Base-by-base conservation (phyloP, 2,797 vertebrate species). In the Gadopsis marmoratus region DNA sequence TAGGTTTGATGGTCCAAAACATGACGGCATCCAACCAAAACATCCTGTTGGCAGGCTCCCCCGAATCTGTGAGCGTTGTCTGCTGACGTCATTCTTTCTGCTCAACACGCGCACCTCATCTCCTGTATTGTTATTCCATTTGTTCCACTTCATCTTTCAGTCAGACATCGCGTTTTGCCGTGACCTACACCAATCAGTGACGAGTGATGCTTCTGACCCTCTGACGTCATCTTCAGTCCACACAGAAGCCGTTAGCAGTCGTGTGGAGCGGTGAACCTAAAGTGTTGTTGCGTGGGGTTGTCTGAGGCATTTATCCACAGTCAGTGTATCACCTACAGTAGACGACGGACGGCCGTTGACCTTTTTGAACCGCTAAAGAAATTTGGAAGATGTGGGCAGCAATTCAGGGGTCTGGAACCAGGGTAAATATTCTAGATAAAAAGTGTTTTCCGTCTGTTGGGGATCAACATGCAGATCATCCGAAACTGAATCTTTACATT, bases 41-140 rank as follows among this genome's bases (percentile, higher is more conserved):
- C 71, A 48, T 79, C 78, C 74, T 69, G 60, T 63, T 69, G 73
- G 63, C 74, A 71, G 14, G 21, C 14, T 54, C 10, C 7, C 37
- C 6, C n/a, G 4, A 17, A 33, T 23, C 64, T 62, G 26, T 6
- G 29, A 61, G 33, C 9, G n/a, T 53, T 53, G 41, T 75, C 51
- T 58, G 35, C n/a, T 39, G 47, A 48, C 50, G 62, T 72, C 51
- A 54, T 51, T 69, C 58, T 84, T 55, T 58, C 54, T 35, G 50
- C 26, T 71, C 63, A 11, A 45, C 43, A 26, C 26, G 26, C 26
- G 26, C 26, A 26, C 26, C 26, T 26, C 26, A 26, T 26, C 26
- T 26, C 26, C 26, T 26, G 26, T 48, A 6, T 26, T 21, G 14
- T 29, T 53, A 41, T 43, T 39, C 48, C 9, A 12, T 23, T 51